Percentiles rank a stretch among this genome's conserved stretches.
Conservation (phyloP, 2,113 vertebrate species). For the Triplophysa siluroides region DNA sequence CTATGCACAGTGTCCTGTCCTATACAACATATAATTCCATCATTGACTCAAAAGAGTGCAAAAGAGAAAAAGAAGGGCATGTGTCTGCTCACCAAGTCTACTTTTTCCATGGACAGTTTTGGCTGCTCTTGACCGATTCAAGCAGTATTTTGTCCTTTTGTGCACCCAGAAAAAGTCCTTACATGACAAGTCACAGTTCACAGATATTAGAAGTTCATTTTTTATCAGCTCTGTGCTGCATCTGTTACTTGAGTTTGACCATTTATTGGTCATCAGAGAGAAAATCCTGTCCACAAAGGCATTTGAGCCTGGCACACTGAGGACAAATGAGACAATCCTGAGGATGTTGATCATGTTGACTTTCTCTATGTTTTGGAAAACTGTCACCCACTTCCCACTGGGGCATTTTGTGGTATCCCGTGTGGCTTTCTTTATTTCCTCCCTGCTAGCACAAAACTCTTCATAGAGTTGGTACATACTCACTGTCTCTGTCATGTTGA, state of each 20-base stretch:
- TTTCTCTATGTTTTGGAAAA: constrained; percentile 40
- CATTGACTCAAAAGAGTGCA: background rate
- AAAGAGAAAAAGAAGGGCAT: background rate
- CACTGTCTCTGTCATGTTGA: constrained; percentile 21
- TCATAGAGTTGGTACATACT: constrained; percentile 42
- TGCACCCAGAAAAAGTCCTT: too few species aligned
- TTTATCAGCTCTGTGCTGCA: constrained; percentile 47
- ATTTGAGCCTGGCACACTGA: constrained; percentile 45
- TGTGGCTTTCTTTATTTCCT: constrained; percentile 16
- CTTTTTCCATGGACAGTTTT: background rate
- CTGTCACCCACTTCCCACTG: constrained; percentile 39
- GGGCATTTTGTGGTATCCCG: constrained; percentile 39
- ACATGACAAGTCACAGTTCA: constrained; percentile 32
- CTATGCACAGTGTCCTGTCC: too few species aligned
- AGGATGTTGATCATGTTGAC: background rate
- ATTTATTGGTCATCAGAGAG: constrained; percentile 44
- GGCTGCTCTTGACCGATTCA: background rate
- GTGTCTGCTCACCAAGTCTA: background rate
- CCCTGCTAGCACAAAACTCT: constrained; percentile 30
- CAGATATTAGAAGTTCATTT: constrained; percentile 44
- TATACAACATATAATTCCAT: too few species aligned
- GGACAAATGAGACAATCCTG: constrained; percentile 36
- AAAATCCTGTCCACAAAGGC: constrained; percentile 47
- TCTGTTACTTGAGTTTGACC: constrained; percentile 42
- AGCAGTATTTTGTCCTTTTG: background rate